A percentile compares a stretch with the other conserved stretches of the same genome.
These are phyloP conservation scores for Ailuropoda melanoleuca DNA, from an alignment of 2,113 vertebrate genomes.

Conservation along the genomic window DNA sequence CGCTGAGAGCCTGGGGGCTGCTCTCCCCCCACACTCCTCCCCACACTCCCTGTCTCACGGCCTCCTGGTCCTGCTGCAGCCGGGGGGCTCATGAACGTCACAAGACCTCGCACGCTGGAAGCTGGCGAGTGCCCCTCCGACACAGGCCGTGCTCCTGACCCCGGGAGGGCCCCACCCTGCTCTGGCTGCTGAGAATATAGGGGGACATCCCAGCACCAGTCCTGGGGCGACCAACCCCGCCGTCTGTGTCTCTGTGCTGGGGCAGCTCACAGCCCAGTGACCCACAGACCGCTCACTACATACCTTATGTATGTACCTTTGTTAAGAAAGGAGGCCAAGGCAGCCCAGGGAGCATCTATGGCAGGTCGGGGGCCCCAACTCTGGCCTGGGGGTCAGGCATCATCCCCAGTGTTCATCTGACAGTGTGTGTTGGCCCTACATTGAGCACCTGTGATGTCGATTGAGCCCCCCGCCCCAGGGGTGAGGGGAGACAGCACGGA, in stretches of 20 bases:
- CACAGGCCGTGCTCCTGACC: rapidly evolving
- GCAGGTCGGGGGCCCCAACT: neutral
- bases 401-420: rapidly evolving
- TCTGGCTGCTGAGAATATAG: rapidly evolving
- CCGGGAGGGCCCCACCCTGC: neutral
- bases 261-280: neutral
- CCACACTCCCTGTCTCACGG: rapidly evolving
- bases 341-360: neutral
- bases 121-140: neutral
- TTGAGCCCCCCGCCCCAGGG: neutral
- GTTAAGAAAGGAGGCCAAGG: too few relatives aligned
- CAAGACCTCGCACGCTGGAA: rapidly evolving
- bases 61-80: neutral
- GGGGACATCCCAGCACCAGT: neutral
- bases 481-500: rapidly evolving
- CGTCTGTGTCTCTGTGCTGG: rapidly evolving
- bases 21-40: rapidly evolving
- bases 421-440: rapidly evolving
- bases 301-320: neutral
- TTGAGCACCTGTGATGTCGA: rapidly evolving
- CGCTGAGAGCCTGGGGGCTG: rapidly evolving
- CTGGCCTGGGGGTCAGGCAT: too few relatives aligned
- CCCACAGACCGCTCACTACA: rapidly evolving
- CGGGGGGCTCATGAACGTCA: rapidly evolving
- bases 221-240: neutral